Evolutionary conservation across 2,113 vertebrate species (phyloP), one percentile per base, ranked within the genome.

Genomic region (Tamias sibiricus): DNA sequence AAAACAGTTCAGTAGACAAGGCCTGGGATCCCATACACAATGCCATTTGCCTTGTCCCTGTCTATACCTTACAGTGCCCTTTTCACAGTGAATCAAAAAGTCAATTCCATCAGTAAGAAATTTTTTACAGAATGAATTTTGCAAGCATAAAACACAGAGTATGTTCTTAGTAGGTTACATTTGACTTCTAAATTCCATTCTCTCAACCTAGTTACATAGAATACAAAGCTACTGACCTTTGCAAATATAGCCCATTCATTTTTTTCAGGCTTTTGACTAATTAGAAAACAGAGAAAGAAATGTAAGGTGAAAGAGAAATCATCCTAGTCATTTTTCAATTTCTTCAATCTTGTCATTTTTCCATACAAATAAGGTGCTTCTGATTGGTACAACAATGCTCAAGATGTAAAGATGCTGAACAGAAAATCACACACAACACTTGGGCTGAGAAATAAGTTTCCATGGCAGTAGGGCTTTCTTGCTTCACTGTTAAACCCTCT

Each of bases 211-310:
- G 72, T 94, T 92, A 97, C 88, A 91, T 30, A 88, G 96, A 96
- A 88, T 85, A 96, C 96, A 96, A 97, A 97, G 85, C 86, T 93
- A 94, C 47, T 97, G 95, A 97, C 97, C 97, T 97, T 96, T 97
- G 85, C 59, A 88, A 96, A 96, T 92, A 91, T 1, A 96, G 30
- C 59, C 30, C 68, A 24, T 82, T 97, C 77, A 68, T 66, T 80
- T 96, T 85, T 88, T 93, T 82, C 62, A 90, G 86, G 47, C 40
- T 88, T 96, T 95, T 96, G 72, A 96, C 95, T 97, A 97, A 98
- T 96, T 84, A 97, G 88, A 95, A 66, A 81, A 97, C 28, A 91
- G 82, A 91, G 40, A 93, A 64, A 91, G 14, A 97, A 88, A 95
- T 81, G 68, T 81, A 94, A 92, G 64, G 68, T 66, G 59, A 95